Conservation (phyloP, 2,797 vertebrate species). For the Poecilia gillii region DNA sequence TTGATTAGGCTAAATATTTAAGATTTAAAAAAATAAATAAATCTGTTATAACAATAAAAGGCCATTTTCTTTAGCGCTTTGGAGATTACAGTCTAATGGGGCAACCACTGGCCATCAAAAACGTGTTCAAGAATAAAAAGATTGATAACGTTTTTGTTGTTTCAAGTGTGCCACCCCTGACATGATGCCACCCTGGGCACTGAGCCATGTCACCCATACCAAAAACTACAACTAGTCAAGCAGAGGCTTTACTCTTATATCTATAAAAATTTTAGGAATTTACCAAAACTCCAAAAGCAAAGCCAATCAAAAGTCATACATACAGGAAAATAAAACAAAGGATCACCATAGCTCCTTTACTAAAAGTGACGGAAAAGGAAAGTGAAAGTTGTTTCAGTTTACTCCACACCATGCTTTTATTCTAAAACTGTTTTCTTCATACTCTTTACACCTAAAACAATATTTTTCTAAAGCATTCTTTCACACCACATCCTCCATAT, state of each 20-base stretch:
- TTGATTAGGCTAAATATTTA: background rate
- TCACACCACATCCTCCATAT: background rate
- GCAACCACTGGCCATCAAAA: background rate
- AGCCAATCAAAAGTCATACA: background rate
- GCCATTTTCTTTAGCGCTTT: background rate
- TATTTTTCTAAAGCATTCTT: background rate
- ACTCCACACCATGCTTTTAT: background rate
- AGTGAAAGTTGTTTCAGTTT: background rate
- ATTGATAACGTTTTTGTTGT: background rate
- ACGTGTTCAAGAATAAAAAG: background rate
- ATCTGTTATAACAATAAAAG: background rate
- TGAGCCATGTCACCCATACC: background rate
- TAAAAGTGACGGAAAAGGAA: background rate
- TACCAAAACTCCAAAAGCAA: background rate
- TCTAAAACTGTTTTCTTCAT: conserved; percentile 4
- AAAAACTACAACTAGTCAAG: background rate
- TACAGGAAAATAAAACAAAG: background rate
- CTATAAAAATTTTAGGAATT: background rate
- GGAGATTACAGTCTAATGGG: background rate
- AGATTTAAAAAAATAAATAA: background rate
- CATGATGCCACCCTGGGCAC: background rate
- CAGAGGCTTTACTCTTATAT: background rate
- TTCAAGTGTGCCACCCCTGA: background rate
- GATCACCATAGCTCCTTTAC: background rate
- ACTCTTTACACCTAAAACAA: background rate